These are phyloP conservation scores for Nothocercus julius DNA, from an alignment of 2,113 vertebrate species.

Conservation along the genomic window DNA sequence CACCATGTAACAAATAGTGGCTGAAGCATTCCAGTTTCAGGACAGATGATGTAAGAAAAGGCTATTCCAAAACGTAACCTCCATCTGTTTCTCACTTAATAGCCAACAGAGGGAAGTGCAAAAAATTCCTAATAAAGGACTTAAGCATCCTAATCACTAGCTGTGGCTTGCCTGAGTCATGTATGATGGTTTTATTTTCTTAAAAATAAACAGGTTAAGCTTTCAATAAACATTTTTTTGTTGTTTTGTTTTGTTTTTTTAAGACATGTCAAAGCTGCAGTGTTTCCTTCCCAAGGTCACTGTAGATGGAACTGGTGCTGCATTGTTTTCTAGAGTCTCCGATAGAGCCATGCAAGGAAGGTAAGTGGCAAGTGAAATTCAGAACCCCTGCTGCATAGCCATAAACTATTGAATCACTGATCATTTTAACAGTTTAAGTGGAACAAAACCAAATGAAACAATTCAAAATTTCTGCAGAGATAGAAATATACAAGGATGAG, in stretches of 20 bases:
- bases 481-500: background rate
- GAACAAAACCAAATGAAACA: background rate
- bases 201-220: background rate
- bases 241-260: too few relatives aligned
- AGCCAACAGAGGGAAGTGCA: background rate
- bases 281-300: background rate
- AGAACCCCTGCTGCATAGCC: background rate
- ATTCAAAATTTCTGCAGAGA: background rate
- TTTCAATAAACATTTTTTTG: background rate
- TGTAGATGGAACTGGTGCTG: background rate
- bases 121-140: background rate
- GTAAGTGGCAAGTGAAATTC: background rate
- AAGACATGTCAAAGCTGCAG: background rate
- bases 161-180: background rate
- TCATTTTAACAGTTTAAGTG: background rate
- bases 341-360: background rate
- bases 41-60: background rate
- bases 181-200: background rate
- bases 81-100: background rate
- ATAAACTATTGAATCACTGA: background rate
- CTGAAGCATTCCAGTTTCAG: background rate
- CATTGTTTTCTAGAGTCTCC: background rate
- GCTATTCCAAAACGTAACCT: background rate
- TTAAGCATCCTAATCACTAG: background rate
- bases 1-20: background rate